Evolutionary conservation across 2,888 invertebrate species (phyloP).

Genomic region (Hofmannophila pseudospretella): DNA sequence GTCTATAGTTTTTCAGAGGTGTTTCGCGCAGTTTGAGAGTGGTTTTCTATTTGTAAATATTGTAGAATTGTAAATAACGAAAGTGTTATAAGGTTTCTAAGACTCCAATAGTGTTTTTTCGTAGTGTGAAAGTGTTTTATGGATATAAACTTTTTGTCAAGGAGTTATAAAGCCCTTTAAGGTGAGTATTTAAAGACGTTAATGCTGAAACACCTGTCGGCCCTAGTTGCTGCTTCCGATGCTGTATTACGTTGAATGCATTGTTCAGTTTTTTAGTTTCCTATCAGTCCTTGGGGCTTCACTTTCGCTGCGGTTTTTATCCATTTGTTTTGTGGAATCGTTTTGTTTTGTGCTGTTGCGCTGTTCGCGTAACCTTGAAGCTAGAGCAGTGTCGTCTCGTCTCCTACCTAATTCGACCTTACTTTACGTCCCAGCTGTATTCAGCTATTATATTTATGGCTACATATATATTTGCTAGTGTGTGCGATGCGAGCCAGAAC

Average conservation of each 20-base stretch:
- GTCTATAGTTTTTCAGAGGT: constrained; percentile 48
- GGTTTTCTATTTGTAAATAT: constrained; percentile 64
- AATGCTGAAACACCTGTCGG: constrained; percentile 23
- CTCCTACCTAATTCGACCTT: constrained; percentile 42
- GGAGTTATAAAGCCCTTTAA: constrained; percentile 29
- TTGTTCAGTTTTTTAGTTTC: constrained; percentile 19
- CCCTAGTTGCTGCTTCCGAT: constrained; percentile 12
- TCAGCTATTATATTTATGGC: constrained; percentile 24
- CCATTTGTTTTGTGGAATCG: constrained; percentile 18
- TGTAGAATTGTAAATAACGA: constrained; percentile 52
- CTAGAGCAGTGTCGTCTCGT: constrained; percentile 46
- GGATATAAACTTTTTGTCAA: constrained; percentile 26
- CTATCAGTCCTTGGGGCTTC: constrained; percentile 16
- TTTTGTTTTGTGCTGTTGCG: constrained; percentile 22
- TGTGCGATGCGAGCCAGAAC: neutral
- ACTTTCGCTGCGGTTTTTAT: constrained; percentile 21
- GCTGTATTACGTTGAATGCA: constrained; percentile 13
- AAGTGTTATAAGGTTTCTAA: constrained; percentile 28
- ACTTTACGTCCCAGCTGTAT: constrained; percentile 21
- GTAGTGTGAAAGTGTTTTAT: constrained; percentile 47
- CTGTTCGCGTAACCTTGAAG: constrained; percentile 49
- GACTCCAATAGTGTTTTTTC: constrained; percentile 22
- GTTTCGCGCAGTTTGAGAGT: constrained; percentile 41
- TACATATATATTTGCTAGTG: constrained; percentile 6
- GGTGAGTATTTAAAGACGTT: constrained; percentile 37